Percentiles rank a stretch among this genome's conserved stretches.
Conservation (phyloP, 2,797 vertebrate genomes). For the Benthosema pterotum region DNA sequence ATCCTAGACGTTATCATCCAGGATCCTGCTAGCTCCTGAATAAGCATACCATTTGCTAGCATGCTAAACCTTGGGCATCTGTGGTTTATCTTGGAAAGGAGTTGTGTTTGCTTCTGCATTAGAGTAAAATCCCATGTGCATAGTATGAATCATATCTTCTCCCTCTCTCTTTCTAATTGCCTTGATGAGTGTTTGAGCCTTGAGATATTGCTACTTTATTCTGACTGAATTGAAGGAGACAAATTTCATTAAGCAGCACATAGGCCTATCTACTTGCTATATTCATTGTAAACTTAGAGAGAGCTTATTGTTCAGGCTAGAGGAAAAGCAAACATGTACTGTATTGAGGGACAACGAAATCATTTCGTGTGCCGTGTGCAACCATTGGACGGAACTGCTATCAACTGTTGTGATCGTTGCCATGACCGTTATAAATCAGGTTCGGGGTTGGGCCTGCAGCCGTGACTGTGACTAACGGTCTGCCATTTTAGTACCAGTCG, state of each 20-base stretch:
- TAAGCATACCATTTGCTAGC: not conserved
- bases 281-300: conserved; percentile 11
- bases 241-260: conserved; percentile 21
- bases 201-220: conserved; percentile 10
- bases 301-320: conserved; percentile 5
- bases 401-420: too few species aligned
- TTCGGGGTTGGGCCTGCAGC: too few species aligned
- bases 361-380: too few species aligned
- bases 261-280: conserved; percentile 7
- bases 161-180: conserved; percentile 8
- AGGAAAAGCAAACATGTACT: conserved; percentile 15
- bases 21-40: too few species aligned
- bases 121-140: not conserved
- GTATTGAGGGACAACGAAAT: not conserved
- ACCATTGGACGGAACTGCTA: too few species aligned
- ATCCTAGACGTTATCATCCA: too few species aligned
- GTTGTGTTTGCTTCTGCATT: conserved; percentile 8
- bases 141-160: conserved; percentile 11
- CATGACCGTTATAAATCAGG: too few species aligned
- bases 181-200: conserved; percentile 10
- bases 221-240: conserved; percentile 17
- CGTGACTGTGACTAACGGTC: too few species aligned
- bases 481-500: too few species aligned
- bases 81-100: not conserved
- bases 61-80: not conserved